Evolutionary conservation across 2,113 vertebrate species (phyloP).

Genomic region (Burhinus bistriatus): DNA sequence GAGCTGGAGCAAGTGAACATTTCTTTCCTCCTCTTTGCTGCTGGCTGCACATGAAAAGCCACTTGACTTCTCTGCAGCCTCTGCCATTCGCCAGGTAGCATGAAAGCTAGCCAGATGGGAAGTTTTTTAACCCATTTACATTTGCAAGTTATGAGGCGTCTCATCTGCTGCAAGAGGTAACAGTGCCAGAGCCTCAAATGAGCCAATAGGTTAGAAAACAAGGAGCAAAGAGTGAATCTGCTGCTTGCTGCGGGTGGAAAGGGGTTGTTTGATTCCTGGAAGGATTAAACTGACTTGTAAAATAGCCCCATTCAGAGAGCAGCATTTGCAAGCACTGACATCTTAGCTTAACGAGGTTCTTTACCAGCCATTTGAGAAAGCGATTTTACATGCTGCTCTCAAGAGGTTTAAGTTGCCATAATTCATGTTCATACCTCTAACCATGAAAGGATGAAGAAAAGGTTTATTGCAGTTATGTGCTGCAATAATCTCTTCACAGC

Average conservation of each 20-base stretch:
- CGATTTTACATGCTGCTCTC: not conserved
- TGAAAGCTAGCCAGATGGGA: not conserved
- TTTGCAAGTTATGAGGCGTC: not conserved
- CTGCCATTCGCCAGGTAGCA: not conserved
- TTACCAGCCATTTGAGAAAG: not conserved
- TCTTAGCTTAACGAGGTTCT: not conserved
- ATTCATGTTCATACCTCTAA: constrained; percentile 32
- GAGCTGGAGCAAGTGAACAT: not conserved
- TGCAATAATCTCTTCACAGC: not conserved
- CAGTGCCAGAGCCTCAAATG: not conserved
- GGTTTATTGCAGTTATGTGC: constrained; percentile 30
- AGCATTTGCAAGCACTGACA: not conserved
- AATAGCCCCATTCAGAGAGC: not conserved
- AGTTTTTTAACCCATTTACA: not conserved
- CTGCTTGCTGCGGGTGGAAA: not conserved
- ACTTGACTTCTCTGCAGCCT: not conserved
- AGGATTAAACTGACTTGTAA: constrained; percentile 46
- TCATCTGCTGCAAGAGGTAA: not conserved
- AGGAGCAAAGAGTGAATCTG: not conserved
- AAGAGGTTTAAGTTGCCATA: not conserved
- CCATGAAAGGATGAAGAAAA: constrained; percentile 63
- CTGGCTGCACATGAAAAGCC: not conserved
- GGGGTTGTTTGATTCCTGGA: not conserved
- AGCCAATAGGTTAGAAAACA: not conserved
- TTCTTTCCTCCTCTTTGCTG: not conserved